Percentiles rank a stretch among this genome's conserved stretches.
Evolutionary conservation across 2,888 invertebrate genomes (phyloP).

Genomic region (Argynnis bischoffii): DNA sequence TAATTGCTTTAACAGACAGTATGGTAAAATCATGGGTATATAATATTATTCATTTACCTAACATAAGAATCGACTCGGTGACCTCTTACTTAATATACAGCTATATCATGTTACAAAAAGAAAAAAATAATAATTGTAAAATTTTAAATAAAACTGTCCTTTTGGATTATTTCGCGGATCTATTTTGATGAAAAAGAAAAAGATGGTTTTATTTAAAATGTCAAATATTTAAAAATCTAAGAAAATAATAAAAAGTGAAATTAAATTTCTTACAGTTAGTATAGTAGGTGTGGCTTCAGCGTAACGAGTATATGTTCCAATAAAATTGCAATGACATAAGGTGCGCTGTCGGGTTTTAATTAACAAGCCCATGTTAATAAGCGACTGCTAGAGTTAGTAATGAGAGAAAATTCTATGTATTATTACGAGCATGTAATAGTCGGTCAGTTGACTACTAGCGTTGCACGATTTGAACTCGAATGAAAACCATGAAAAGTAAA

Average conservation of each 20-base stretch:
- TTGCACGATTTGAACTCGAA: slow-evolving; percentile 7
- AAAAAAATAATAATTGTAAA: too few species aligned
- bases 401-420: slow-evolving; percentile 39
- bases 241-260: background rate
- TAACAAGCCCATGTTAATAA: slow-evolving; percentile 40
- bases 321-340: slow-evolving; percentile 36
- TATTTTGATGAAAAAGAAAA: too few species aligned
- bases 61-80: too few species aligned
- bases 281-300: background rate
- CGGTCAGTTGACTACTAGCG: slow-evolving; percentile 5
- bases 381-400: slow-evolving; percentile 32
- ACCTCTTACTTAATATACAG: too few species aligned
- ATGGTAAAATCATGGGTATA: too few species aligned
- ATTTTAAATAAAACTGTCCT: too few species aligned
- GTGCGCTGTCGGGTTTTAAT: slow-evolving; percentile 36
- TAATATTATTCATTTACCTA: too few species aligned
- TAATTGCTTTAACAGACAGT: too few species aligned
- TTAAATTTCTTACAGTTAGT: background rate
- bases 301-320: slow-evolving; percentile 25
- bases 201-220: background rate
- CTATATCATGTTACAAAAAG: too few species aligned
- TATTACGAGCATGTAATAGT: slow-evolving; percentile 19
- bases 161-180: too few species aligned
- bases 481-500: background rate
- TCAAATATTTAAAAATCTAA: background rate